Evolutionary conservation across 2,888 invertebrate genomes (phyloP).

Genomic region (Seira sanloemensis): DNA sequence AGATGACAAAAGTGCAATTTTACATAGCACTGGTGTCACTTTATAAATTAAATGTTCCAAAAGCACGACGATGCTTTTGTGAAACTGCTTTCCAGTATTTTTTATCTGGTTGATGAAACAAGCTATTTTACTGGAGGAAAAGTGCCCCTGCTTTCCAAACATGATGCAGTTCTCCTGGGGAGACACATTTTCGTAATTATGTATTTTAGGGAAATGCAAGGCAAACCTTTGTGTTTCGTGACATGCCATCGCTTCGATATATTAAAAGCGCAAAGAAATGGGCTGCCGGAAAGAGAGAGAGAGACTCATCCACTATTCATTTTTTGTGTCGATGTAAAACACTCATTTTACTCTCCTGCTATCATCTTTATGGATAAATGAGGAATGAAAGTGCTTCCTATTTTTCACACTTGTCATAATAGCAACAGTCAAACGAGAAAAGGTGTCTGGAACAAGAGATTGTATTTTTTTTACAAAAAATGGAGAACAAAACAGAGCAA

Average conservation of each 20-base stretch:
- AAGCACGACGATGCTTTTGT: constrained; percentile 32
- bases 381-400: not conserved
- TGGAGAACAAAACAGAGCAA: no score
- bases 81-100: constrained; percentile 3
- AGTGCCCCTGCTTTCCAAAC: constrained; percentile 44
- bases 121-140: constrained; percentile 45
- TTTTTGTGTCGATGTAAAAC: not conserved
- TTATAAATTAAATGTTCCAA: constrained; percentile 46
- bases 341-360: not conserved
- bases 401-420: not conserved
- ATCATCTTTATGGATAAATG: not conserved
- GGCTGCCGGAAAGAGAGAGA: no score
- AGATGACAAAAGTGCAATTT: constrained; percentile 12
- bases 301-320: no score
- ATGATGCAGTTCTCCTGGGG: not conserved
- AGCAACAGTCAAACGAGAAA: not conserved
- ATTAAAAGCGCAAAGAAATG: no score
- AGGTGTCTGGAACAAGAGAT: no score
- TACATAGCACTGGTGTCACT: constrained; percentile 27
- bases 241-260: no score
- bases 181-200: constrained; percentile 58
- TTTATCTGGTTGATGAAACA: no score
- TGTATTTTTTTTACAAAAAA: no score
- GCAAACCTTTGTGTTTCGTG: no score
- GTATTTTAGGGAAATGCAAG: no score